Evolutionary conservation across 2,113 vertebrate genomes (phyloP).

Genomic region (Malaclemys terrapin): DNA sequence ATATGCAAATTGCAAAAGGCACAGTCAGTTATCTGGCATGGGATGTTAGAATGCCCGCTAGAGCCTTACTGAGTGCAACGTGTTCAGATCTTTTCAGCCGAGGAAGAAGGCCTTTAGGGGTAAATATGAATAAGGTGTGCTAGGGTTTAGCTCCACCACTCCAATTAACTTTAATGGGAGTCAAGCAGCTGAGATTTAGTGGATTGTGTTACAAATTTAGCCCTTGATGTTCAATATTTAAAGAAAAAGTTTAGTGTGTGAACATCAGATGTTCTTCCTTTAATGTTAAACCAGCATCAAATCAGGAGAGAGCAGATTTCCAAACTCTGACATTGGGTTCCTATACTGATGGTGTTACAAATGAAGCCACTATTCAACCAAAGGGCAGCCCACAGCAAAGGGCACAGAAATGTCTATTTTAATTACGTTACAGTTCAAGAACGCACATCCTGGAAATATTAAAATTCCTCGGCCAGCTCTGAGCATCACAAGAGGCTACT

Average conservation of each 20-base stretch:
- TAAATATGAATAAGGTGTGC: slow-evolving; percentile 36
- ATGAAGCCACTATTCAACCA: neutral
- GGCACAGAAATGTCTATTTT: slow-evolving; percentile 19
- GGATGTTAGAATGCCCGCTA: neutral
- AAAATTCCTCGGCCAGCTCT: neutral
- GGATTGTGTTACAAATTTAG: slow-evolving; percentile 54
- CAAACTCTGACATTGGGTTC: neutral
- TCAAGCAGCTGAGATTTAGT: neutral
- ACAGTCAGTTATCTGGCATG: slow-evolving; percentile 13
- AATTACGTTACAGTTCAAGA: slow-evolving; percentile 29
- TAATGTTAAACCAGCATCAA: neutral
- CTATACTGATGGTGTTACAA: neutral
- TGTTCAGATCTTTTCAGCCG: neutral
- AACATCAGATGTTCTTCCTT: neutral
- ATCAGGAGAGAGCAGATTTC: neutral
- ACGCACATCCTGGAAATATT: fast-evolving
- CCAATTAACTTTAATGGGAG: neutral
- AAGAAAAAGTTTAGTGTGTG: slow-evolving; percentile 46
- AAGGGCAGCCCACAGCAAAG: neutral
- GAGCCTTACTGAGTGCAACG: neutral
- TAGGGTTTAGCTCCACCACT: neutral
- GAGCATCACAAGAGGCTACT: neutral
- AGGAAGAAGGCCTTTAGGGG: slow-evolving; percentile 26
- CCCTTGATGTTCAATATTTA: slow-evolving; percentile 61
- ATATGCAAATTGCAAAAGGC: slow-evolving; percentile 2